These are phyloP conservation scores for Brachionus sp. DNA, from an alignment of 1,140 invertebrate genomes.

Conservation along the genomic window DNA sequence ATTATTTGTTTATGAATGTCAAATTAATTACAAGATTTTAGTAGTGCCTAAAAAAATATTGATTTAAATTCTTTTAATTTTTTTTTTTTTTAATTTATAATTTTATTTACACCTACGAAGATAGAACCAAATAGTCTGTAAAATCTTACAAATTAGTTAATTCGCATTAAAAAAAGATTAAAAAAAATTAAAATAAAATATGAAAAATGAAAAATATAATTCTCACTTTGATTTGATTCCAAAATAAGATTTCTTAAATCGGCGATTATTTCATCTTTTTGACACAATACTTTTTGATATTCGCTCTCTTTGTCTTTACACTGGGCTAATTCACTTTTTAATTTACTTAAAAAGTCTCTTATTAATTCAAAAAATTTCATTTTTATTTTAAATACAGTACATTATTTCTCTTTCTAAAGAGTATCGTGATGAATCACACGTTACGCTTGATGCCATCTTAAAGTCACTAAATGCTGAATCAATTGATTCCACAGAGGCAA, in stretches of 20 bases:
- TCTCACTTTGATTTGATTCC: background rate
- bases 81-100: too few species aligned
- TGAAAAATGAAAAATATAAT: too few species aligned
- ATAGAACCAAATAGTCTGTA: too few species aligned
- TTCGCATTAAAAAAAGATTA: too few species aligned
- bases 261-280: background rate
- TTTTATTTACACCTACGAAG: too few species aligned
- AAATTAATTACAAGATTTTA: too few species aligned
- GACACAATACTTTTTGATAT: background rate
- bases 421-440: background rate
- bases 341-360: conserved; percentile 51
- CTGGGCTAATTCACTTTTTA: conserved; percentile 59
- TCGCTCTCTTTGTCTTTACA: conserved; percentile 52
- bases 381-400: background rate
- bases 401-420: background rate
- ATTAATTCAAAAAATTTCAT: conserved; percentile 22
- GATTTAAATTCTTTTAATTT: too few species aligned
- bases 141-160: too few species aligned
- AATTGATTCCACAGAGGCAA: conserved; percentile 33
- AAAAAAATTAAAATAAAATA: background rate
- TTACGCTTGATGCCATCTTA: background rate
- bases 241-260: background rate
- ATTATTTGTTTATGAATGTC: too few species aligned
- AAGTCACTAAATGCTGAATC: conserved; percentile 43
- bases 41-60: too few species aligned